Percentiles rank a stretch among this genome's conserved stretches.
Conservation (phyloP, 2,113 vertebrate genomes). For the Hystrix brachyura region DNA sequence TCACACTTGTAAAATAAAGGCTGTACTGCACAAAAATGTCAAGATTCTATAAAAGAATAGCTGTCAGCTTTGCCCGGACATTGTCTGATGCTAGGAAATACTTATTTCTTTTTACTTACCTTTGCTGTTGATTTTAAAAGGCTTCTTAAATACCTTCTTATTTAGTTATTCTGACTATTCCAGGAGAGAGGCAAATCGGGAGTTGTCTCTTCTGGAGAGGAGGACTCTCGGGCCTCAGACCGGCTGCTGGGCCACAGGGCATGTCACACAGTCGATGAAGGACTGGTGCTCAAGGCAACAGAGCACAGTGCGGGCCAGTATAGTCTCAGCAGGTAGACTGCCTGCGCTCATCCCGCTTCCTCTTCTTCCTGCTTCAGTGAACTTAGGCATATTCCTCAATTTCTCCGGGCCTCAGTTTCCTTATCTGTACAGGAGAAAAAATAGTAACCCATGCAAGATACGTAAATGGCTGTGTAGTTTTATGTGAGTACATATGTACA, state of each 20-base stretch:
- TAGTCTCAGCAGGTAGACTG: neutral
- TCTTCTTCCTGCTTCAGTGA: neutral
- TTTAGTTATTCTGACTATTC: neutral
- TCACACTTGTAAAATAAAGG: neutral
- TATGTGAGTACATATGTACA: neutral
- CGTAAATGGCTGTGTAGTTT: neutral
- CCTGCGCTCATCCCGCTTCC: neutral
- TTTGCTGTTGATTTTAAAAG: neutral
- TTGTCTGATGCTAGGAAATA: neutral
- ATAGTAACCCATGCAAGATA: neutral
- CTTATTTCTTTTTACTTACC: neutral
- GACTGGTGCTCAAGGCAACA: neutral
- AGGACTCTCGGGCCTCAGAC: neutral
- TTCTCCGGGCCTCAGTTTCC: neutral
- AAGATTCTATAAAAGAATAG: neutral
- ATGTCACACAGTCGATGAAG: fast-evolving
- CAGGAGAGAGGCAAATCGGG: neutral
- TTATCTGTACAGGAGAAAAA: neutral
- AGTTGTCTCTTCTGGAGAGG: neutral
- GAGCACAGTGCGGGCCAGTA: neutral
- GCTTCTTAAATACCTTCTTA: neutral
- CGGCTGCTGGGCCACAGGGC: neutral
- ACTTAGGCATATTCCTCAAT: neutral
- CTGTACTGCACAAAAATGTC: neutral
- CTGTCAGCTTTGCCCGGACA: neutral